Evolutionary conservation across 1,140 invertebrate genomes (phyloP).

Genomic region (Acromyrmex heyeri): DNA sequence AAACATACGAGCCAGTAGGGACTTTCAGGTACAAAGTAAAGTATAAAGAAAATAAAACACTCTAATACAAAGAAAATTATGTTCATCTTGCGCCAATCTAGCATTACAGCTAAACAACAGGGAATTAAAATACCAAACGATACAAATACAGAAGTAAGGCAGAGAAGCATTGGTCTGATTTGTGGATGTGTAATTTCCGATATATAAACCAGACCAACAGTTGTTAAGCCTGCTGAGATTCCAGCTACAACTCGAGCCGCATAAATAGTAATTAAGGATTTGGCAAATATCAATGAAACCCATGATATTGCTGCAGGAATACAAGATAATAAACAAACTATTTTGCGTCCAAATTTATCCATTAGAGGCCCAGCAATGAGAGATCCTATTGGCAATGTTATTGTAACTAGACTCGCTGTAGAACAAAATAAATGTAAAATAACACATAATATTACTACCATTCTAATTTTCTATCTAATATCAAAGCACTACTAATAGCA

Average conservation of each 20-base stretch:
- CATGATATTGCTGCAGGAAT: slow-evolving; percentile 85
- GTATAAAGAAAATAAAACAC: slow-evolving; percentile 77
- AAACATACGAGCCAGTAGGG: slow-evolving; percentile 88
- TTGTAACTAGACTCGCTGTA: slow-evolving; percentile 87
- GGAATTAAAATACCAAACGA: slow-evolving; percentile 88
- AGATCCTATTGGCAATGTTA: slow-evolving; percentile 87
- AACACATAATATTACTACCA: slow-evolving; percentile 29
- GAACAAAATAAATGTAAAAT: slow-evolving; percentile 57
- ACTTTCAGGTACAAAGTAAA: slow-evolving; percentile 87
- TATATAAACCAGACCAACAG: slow-evolving; percentile 85
- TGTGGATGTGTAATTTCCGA: slow-evolving; percentile 88
- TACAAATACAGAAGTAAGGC: slow-evolving; percentile 88
- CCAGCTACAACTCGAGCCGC: slow-evolving; percentile 37
- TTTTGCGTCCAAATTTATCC: slow-evolving; percentile 89
- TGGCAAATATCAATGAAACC: slow-evolving; percentile 14
- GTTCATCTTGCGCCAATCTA: slow-evolving; percentile 69
- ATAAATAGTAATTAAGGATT: slow-evolving; percentile 32
- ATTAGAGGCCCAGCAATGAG: slow-evolving; percentile 88
- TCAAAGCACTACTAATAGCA: background rate
- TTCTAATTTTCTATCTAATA: background rate
- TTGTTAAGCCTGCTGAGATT: slow-evolving; percentile 40
- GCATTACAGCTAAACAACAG: slow-evolving; percentile 85
- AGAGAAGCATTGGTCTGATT: slow-evolving; percentile 87
- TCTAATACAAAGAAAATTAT: slow-evolving; percentile 83
- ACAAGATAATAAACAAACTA: slow-evolving; percentile 86